phyloP scores from a whole-genome alignment of 1,140 invertebrate species.

The Heliconius himera region DNA sequence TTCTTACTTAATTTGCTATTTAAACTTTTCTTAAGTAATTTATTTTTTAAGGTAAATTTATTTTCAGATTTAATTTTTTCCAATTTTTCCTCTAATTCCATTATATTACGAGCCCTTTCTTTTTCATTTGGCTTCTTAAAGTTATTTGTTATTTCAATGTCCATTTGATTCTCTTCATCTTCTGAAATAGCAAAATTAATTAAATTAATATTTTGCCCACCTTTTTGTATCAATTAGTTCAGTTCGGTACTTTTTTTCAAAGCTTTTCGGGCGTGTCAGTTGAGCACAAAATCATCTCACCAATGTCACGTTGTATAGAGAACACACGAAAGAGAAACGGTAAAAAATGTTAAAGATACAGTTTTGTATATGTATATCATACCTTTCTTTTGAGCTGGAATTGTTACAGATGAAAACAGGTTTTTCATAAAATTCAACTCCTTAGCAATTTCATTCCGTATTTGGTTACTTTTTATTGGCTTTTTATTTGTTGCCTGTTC shows the following conservation, averaged over 20 bases:
- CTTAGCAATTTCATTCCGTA: constrained; percentile 47
- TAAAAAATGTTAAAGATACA: neutral
- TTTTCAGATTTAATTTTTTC: constrained; percentile 72
- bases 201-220: neutral
- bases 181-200: constrained; percentile 45
- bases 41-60: constrained; percentile 71
- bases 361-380: constrained; percentile 17
- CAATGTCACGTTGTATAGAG: too few species aligned
- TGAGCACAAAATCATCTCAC: too few species aligned
- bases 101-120: constrained; percentile 61
- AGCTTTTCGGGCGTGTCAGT: too few species aligned
- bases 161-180: constrained; percentile 55
- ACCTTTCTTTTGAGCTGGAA: constrained; percentile 63
- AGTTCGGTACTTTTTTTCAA: too few species aligned
- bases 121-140: constrained; percentile 47
- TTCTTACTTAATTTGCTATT: constrained; percentile 73
- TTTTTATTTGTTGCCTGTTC: constrained; percentile 16
- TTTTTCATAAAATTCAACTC: constrained; percentile 71
- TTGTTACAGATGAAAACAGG: constrained; percentile 59
- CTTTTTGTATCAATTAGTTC: neutral
- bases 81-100: constrained; percentile 70
- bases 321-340: too few species aligned
- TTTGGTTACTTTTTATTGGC: constrained; percentile 23
- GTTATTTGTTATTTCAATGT: constrained; percentile 62
- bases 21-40: constrained; percentile 72